Percentiles rank a stretch among this genome's conserved stretches.
Conservation (phyloP, 2,113 vertebrate genomes). For the Pipra filicauda region DNA sequence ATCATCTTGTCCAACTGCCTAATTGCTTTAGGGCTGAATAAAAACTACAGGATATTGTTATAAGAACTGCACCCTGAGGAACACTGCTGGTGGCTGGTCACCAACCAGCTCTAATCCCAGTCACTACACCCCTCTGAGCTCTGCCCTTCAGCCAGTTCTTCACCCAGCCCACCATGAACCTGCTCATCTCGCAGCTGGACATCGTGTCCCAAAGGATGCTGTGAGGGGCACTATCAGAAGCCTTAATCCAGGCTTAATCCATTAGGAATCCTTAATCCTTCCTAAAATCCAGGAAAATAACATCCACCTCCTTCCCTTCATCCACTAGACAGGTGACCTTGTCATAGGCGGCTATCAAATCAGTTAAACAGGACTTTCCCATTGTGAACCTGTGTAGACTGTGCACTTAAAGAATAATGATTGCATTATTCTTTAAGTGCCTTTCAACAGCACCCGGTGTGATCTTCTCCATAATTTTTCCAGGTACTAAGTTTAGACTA, state of each 20-base stretch:
- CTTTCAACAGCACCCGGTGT: neutral
- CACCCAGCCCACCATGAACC: neutral
- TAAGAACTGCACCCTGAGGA: neutral
- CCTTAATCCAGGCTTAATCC: rapidly evolving
- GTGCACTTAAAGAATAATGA: neutral
- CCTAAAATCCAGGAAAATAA: neutral
- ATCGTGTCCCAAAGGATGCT: neutral
- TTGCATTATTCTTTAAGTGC: neutral
- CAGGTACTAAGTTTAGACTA: neutral
- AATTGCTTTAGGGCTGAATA: rapidly evolving
- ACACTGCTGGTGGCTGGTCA: rapidly evolving
- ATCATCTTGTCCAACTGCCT: neutral
- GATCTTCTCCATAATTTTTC: neutral
- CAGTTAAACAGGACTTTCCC: neutral
- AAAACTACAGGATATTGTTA: neutral
- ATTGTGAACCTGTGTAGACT: neutral
- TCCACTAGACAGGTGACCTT: neutral
- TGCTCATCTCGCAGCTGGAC: neutral
- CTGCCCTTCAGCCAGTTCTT: neutral
- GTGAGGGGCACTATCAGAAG: neutral
- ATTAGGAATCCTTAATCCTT: neutral
- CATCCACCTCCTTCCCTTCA: neutral
- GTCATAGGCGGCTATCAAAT: no score
- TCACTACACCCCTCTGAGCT: neutral
- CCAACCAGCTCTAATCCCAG: neutral